These are phyloP conservation scores for Petrolisthes manimaculis DNA, from an alignment of 2,888 invertebrate species.

Conservation along the genomic window DNA sequence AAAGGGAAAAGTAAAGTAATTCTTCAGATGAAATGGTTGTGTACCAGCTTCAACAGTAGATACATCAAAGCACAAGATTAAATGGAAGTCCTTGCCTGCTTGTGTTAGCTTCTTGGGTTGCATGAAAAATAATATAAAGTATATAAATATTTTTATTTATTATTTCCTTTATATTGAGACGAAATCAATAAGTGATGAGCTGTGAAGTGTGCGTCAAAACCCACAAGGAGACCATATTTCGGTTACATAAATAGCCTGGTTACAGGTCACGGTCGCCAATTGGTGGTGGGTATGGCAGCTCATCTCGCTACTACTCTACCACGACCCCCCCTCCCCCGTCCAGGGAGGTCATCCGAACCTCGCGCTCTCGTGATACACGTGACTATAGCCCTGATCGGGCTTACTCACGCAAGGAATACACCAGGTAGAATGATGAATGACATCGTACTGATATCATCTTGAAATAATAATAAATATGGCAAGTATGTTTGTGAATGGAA, in stretches of 20 bases:
- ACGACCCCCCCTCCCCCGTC: slow-evolving; percentile 57
- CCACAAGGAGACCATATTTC: slow-evolving; percentile 43
- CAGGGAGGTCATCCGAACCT: slow-evolving; percentile 63
- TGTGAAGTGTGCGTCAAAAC: slow-evolving; percentile 49
- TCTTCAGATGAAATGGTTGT: slow-evolving; percentile 26
- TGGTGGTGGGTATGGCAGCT: slow-evolving; percentile 62
- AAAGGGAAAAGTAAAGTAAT: slow-evolving; percentile 8
- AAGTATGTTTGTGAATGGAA: slow-evolving; percentile 55
- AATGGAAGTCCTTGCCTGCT: slow-evolving; percentile 59
- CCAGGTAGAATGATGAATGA: slow-evolving; percentile 59
- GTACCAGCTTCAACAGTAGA: slow-evolving; percentile 50
- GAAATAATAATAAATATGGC: slow-evolving; percentile 42
- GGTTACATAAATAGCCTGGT: slow-evolving; percentile 61
- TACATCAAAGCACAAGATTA: slow-evolving; percentile 37
- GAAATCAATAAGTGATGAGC: slow-evolving; percentile 45
- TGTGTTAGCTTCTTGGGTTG: slow-evolving; percentile 63
- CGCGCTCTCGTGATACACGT: slow-evolving; percentile 57
- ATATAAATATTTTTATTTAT: slow-evolving; percentile 41
- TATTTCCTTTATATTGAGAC: slow-evolving; percentile 37
- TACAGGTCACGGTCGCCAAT: slow-evolving; percentile 62
- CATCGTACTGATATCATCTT: slow-evolving; percentile 49
- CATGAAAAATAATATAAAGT: slow-evolving; percentile 32
- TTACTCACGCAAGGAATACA: slow-evolving; percentile 60
- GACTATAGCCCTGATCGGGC: slow-evolving; percentile 58
- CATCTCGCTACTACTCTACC: slow-evolving; percentile 59